Base-by-base conservation (phyloP, 2,113 vertebrate genomes). In the Sorex fumeus region DNA sequence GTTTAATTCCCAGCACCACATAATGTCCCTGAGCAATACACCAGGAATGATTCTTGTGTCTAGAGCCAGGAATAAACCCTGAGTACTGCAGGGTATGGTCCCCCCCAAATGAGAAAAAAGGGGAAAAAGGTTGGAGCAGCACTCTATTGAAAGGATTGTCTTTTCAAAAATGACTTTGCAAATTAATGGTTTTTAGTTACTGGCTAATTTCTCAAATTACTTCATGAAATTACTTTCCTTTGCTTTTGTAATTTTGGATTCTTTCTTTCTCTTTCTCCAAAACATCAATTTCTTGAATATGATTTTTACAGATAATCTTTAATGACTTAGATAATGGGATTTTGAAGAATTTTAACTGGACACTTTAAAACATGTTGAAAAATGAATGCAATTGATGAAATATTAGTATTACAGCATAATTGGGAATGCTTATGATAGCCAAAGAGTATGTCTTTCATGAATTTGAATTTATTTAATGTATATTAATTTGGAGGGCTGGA, bases 361-460 rank as follows among this genome's bases (percentile, higher is more conserved):
- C 82, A 82, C 30, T 92, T 60, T 90, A 85, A 84, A 25, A 50
- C 45, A 93, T 66, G 40, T 84, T 88, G 30, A 64, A 85, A 66
- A 71, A 81, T 28, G 74, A 3, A 27, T 88, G 21, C 53, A 57
- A 10, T 62, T 77, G 8, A 4, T 90, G 70, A 89, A 90, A 71
- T 87, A 71, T 40, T 85, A 77, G 25, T 30, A 64, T 79, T 72
- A 67, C 87, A 84, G 67, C 72, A 74, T 40, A 67, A 67, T 9
- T 72, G 28, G 40, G 40, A 93, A 32, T 69, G 6, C 30, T 77
- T 6, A 69, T 70, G 19, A 10, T 75, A 70, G 25, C 53, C 7
- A 86, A 86, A 84, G 2, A 40, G 30, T 76, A 40, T 34, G 34
- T 53, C 13, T 53, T 62, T 13, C 25, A 66, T 74, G 4, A 79